Conservation (phyloP, 2,113 vertebrate species). For the Chaenogobius annularis region DNA sequence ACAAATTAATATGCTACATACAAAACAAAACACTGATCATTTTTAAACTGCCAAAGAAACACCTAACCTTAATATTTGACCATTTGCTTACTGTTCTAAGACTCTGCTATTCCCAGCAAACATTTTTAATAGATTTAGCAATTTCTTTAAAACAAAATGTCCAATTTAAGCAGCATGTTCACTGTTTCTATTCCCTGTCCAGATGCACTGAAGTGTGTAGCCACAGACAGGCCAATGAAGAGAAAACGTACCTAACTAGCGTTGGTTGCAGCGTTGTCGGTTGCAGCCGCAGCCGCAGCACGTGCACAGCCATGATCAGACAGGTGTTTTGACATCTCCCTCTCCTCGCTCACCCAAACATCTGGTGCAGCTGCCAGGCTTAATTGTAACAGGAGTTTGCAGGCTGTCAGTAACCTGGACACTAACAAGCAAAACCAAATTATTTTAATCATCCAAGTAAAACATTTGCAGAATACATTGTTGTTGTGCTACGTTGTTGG, state of each 20-base stretch:
- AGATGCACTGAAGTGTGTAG: conserved; percentile 13
- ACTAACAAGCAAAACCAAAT: conserved; percentile 69
- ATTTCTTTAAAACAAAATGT: not conserved
- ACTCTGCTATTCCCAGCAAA: not conserved
- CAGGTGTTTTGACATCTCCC: conserved; percentile 77
- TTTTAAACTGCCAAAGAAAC: not conserved
- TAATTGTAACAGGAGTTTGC: conserved; percentile 72
- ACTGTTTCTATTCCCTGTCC: not conserved
- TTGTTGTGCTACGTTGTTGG: not conserved
- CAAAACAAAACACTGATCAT: too few species aligned
- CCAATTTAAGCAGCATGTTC: not conserved
- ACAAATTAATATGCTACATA: too few species aligned
- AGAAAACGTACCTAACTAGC: conserved; percentile 63
- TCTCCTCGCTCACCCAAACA: conserved; percentile 70
- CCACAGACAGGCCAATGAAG: conserved; percentile 47
- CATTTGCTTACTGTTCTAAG: too few species aligned
- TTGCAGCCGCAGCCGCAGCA: conserved; percentile 63
- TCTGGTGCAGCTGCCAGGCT: conserved; percentile 70
- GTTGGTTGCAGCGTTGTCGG: conserved; percentile 57
- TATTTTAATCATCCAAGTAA: conserved; percentile 58
- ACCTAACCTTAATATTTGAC: not conserved
- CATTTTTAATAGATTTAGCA: not conserved
- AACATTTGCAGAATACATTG: conserved; percentile 28
- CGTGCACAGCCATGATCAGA: conserved; percentile 70
- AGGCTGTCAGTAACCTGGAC: conserved; percentile 72